phyloP scores from a whole-genome alignment of 2,888 invertebrate genomes.

The Opisthograptis luteolata region DNA sequence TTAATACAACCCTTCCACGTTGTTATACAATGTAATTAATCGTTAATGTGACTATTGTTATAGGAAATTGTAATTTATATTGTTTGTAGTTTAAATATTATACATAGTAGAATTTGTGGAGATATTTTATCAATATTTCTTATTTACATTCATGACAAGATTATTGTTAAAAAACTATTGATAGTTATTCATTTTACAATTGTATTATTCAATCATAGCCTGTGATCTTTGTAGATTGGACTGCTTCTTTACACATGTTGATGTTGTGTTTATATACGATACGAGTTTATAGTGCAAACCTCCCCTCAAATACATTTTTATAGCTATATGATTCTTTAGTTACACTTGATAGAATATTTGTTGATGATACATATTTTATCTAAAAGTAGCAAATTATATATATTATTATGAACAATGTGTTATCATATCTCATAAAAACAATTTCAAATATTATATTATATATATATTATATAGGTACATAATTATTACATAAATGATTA shows the following conservation, averaged over 20 bases:
- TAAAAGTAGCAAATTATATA: conserved; percentile 11
- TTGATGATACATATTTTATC: conserved; percentile 23
- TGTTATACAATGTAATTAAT: conserved; percentile 42
- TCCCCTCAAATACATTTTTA: neutral
- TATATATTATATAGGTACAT: too few relatives aligned
- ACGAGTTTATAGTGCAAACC: conserved; percentile 15
- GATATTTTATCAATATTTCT: conserved; percentile 54
- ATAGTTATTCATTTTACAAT: conserved; percentile 38
- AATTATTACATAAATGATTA: too few relatives aligned
- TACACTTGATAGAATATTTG: conserved; percentile 17
- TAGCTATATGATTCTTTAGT: conserved; percentile 16
- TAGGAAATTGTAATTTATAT: conserved; percentile 71
- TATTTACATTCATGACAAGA: conserved; percentile 61
- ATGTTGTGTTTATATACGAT: conserved; percentile 33
- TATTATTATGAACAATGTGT: too few relatives aligned
- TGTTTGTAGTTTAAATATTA: conserved; percentile 61
- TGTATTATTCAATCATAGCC: conserved; percentile 42
- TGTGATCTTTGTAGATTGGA: conserved; percentile 50
- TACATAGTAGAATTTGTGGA: conserved; percentile 58
- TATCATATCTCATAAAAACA: too few relatives aligned
- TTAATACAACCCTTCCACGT: conserved; percentile 9
- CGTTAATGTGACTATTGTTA: conserved; percentile 67
- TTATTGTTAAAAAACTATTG: conserved; percentile 45
- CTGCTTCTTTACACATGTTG: conserved; percentile 47
- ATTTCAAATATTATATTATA: conserved; percentile 22